Base-by-base conservation (phyloP, 2,113 vertebrate species). In the Ancistrus triradiatus region DNA sequence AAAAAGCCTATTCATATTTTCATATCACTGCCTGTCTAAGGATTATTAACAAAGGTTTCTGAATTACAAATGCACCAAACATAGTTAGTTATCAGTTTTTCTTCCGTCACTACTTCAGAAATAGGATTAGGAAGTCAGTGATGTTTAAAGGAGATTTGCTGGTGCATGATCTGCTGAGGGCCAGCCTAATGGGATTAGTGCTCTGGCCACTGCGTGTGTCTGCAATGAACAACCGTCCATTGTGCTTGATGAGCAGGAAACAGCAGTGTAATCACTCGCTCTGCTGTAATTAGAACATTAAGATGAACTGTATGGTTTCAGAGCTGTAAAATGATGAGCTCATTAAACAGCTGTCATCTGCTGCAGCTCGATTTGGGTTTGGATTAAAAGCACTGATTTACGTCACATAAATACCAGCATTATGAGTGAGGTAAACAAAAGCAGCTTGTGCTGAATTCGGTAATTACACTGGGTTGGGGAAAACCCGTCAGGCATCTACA, bases 181-280 rank as follows among this genome's bases (percentile, higher is more conserved):
- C 46, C 6, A 3, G 11, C 27, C 21, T 83, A 84, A 88, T 83
- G 70, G 21, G 62, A 82, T 84, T 80, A 79, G 35, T 43, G 28
- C 56, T 61, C 64, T 40, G 15, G 69, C 69, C 69, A 66, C 52
- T 49, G 33, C 22, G 63, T n/a, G n/a, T 51, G 68, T 44, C 56
- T 33, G 31, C 53, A 59, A 68, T 17, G 14, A 48, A 68, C 69
- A 55, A 72, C 67, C 48, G 57, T 57, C 49, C 70, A 77, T 59
- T 57, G 14, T 51, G 35, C 69, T 55, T 33, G 68, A 74, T 66
- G 72, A 84, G 79, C 83, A 83, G 82, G 73, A n/a, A n/a, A n/a
- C n/a, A n/a, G n/a, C n/a, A n/a, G n/a, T n/a, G 76, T 70, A 70
- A 84, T 79, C 33, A 78, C 27, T 46, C 7, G 22, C 44, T 38